These are phyloP conservation scores for Rostratula benghalensis DNA, from an alignment of 2,113 vertebrate species.

Conservation along the genomic window DNA sequence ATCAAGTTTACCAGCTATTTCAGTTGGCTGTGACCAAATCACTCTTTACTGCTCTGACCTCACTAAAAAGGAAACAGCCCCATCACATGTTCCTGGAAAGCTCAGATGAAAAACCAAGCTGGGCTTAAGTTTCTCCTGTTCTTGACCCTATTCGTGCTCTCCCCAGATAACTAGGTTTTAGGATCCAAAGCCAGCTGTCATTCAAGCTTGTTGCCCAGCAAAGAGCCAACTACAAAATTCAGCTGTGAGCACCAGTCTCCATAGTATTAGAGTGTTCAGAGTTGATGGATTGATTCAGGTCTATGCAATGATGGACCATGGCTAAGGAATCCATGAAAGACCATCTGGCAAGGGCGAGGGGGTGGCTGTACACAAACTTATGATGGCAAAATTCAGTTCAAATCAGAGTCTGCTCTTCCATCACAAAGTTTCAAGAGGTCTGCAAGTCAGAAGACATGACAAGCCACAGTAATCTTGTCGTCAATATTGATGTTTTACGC, in stretches of 20 bases:
- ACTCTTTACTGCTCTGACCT: not conserved
- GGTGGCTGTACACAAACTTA: not conserved
- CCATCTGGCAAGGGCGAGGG: not conserved
- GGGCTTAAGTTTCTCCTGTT: not conserved
- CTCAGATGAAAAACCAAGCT: not conserved
- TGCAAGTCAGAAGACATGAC: slow-evolving; percentile 2
- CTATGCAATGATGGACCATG: not conserved
- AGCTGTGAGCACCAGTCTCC: not conserved
- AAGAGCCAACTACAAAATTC: not conserved
- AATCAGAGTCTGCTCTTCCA: not conserved
- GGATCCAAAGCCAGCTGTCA: not conserved
- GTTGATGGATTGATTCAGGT: not conserved
- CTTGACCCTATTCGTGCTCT: not conserved
- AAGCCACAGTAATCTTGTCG: slow-evolving; percentile 22
- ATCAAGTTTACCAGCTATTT: not conserved
- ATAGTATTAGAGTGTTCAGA: not conserved
- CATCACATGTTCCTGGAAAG: not conserved
- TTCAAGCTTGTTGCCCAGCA: not conserved
- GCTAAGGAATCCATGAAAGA: not conserved
- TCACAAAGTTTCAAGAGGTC: not conserved
- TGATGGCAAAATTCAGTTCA: not conserved
- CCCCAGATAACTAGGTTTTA: not conserved
- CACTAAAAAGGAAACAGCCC: not conserved
- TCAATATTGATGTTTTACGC: slow-evolving; percentile 31
- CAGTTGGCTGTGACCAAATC: not conserved